A percentile compares a stretch with the other conserved stretches of the same genome.
Evolutionary conservation across 2,888 invertebrate species (phyloP).

Genomic region (Lasioglossum calceatum): DNA sequence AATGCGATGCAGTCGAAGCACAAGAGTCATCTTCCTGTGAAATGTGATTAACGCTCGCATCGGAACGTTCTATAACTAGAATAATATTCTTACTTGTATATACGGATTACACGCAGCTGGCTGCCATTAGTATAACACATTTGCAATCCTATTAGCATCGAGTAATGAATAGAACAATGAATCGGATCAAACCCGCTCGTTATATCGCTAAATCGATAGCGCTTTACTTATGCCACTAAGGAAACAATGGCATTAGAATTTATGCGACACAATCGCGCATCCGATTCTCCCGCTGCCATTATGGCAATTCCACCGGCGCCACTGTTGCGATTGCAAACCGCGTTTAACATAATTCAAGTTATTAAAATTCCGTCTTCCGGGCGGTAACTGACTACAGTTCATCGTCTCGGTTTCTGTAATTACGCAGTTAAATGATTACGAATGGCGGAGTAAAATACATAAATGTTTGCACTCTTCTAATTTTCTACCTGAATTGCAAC

Average conservation of each 20-base stretch:
- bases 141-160: conserved; percentile 56
- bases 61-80: neutral
- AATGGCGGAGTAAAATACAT: neutral
- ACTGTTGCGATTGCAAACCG: neutral
- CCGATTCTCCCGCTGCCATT: conserved; percentile 21
- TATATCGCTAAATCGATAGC: conserved; percentile 47
- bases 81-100: conserved; percentile 30
- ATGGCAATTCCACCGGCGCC: neutral
- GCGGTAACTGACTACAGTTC: neutral
- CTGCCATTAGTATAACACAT: conserved; percentile 28
- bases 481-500: too few species aligned
- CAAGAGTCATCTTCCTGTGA: neutral
- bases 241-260: conserved; percentile 49
- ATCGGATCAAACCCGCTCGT: conserved; percentile 58
- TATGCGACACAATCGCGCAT: conserved; percentile 29
- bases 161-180: conserved; percentile 62
- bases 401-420: neutral
- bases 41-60: neutral
- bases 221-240: conserved; percentile 43
- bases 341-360: conserved; percentile 12
- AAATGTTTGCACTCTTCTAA: too few species aligned
- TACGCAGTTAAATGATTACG: neutral
- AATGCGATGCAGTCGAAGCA: neutral
- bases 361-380: neutral
- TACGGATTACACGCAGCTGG: conserved; percentile 18